Evolutionary conservation across 2,888 invertebrate genomes (phyloP), one percentile per base, ranked within the genome.

Genomic region (Mythimna vitellina): DNA sequence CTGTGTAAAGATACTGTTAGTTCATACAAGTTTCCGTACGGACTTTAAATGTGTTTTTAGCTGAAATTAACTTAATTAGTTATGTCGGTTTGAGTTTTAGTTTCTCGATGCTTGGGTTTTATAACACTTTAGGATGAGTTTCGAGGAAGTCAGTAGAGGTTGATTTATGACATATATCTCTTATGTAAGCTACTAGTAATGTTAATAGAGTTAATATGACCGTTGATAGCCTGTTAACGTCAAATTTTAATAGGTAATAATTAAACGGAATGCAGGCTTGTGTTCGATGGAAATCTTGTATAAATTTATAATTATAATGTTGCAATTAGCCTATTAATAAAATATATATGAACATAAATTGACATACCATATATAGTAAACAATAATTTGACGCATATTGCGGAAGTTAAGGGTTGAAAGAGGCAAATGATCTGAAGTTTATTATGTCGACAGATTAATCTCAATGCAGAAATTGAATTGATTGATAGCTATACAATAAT

Each of bases 1-100:
- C 64, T 74, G 77, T 74, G 70, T 75, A 65, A 65, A 70, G 62
- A 80, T 65, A 69, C 69, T 49, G 56, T 57, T 61, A 35, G 20
- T 51, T 51, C 8, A 51, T 56, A 42, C 61, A 65, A 60, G 69
- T 63, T 70, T 80, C 73, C 22, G 68, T 66, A 73, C n/a, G 54
- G 29, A 14, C 10, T 32, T 22, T 10, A 12, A 53, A 35, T 38
- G 20, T n/a, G 1, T 35, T 53, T 29, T 49, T 35, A n/a, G 35
- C 29, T 38, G 29, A 68, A 49, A n/a, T 14, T 9, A 17, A 60
- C 22, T 60, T 60, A 35, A 20, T 67, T 51, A 14, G 32, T 46
- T 46, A 5, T 17, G 3, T 6, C 6, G 22, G 42, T 58, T 60
- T 46, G 2, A 29, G 35, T 22, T 20, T 51, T 4, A 46, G 10